Evolutionary conservation across 2,113 vertebrate species (phyloP).

Genomic region (Dipodomys spectabilis): DNA sequence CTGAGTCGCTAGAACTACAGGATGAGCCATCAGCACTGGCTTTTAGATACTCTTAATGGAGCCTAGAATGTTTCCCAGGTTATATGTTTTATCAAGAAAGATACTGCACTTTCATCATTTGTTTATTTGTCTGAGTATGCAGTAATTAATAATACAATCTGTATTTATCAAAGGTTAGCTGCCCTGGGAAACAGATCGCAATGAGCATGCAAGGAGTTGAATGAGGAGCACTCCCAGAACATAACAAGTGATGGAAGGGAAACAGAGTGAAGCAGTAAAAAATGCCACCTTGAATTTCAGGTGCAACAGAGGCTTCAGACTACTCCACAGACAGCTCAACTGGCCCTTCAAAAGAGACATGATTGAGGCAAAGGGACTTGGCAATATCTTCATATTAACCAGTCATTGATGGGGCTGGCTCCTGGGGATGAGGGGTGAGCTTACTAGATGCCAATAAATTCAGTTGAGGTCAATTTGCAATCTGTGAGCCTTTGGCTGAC

Average conservation of each 20-base stretch:
- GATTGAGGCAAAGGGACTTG: not conserved
- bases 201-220: not conserved
- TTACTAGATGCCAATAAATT: not conserved
- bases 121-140: not conserved
- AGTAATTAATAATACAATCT: not conserved
- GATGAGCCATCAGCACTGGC: not conserved
- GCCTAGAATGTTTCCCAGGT: not conserved
- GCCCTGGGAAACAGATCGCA: not conserved
- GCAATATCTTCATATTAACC: not conserved
- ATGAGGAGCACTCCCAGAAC: rapidly evolving
- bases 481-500: not conserved
- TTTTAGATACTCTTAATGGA: not conserved
- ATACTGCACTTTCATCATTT: not conserved
- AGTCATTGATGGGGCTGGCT: not conserved
- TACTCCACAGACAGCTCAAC: not conserved
- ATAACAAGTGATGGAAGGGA: not conserved
- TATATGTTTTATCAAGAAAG: not conserved
- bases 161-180: not conserved
- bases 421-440: not conserved
- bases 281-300: rapidly evolving
- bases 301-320: not conserved
- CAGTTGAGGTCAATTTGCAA: not conserved
- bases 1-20: too few relatives aligned
- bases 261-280: not conserved
- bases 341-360: not conserved